Evolutionary conservation across 2,113 vertebrate genomes (phyloP), one percentile per base, ranked within the genome.

Genomic region (Xenotilapia leptura): DNA sequence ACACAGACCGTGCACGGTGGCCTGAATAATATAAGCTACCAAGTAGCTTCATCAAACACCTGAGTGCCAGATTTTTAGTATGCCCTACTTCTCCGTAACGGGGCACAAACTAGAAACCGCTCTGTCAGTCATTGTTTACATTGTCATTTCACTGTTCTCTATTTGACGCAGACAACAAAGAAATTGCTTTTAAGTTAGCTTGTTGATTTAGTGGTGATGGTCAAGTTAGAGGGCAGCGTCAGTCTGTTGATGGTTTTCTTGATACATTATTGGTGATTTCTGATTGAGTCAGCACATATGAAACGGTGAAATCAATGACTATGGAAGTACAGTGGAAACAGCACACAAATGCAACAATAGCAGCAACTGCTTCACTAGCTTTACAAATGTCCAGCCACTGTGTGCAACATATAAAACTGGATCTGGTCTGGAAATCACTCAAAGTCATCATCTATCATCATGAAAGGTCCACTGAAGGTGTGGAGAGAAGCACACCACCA

Each of bases 21-120:
- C 93, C 93, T 94, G 26, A 86, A 94, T 93, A 88, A 86, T 79
- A 85, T 36, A 83, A 90, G 70, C 84, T 45, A 84, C 79, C 53
- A 85, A 89, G 87, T 89, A 89, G 86, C 55, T 84, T 86, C 83
- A 83, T 86, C 82, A 88, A 91, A 93, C 92, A 93, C 85, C 92
- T 91, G 86, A 91, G 88, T 54, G 82, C 70, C 88, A 21, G 38
- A 60, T 65, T 40, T 83, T 86, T 77, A 75, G 33, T 3, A 15
- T 85, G 92, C 82, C 94, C 93, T 88, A 95, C 84, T 94, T 94
- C 83, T 77, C 23, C 38, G 19, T 83, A 56, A 83, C 12, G 45
- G 79, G 42, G 53, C 36, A 33, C 47, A 51, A 82, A 28, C 79
- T 65, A 23, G 36, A 31, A 87, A 70, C 15, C 9, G 26, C 84